Evolutionary conservation across 2,888 invertebrate genomes (phyloP).

Genomic region (Lampropteryx suffumata): DNA sequence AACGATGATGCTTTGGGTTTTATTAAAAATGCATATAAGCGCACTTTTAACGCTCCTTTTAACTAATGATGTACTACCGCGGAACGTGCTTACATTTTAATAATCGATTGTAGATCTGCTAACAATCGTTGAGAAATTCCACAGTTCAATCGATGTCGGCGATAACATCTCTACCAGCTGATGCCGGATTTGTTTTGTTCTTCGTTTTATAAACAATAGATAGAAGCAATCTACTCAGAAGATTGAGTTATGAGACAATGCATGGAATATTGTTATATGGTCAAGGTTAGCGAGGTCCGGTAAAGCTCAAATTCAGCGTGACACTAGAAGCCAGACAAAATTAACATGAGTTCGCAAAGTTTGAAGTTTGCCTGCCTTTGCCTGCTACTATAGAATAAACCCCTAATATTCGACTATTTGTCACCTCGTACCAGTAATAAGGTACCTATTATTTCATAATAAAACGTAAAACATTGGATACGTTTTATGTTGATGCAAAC

Average conservation of each 20-base stretch:
- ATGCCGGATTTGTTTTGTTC: conserved; percentile 26
- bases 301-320: too few species aligned
- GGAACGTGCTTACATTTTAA: conserved; percentile 68
- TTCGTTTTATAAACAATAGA: conserved; percentile 24
- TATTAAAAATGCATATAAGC: conserved; percentile 19
- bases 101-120: conserved; percentile 63
- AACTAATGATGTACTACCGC: conserved; percentile 61
- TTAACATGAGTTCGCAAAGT: too few species aligned
- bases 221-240: not conserved
- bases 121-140: conserved; percentile 62
- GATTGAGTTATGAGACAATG: conserved; percentile 5
- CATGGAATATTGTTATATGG: not conserved
- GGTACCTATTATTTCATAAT: too few species aligned
- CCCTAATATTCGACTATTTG: too few species aligned
- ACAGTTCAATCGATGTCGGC: conserved; percentile 42
- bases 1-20: not conserved
- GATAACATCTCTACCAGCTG: conserved; percentile 47
- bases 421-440: too few species aligned
- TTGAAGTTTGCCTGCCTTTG: too few species aligned
- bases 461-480: too few species aligned
- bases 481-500: too few species aligned
- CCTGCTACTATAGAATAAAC: too few species aligned
- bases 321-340: too few species aligned
- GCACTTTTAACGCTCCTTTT: conserved; percentile 49
- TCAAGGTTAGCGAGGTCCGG: too few species aligned